Conservation (phyloP, 2,113 vertebrate genomes). For the Manacus vitellinus region DNA sequence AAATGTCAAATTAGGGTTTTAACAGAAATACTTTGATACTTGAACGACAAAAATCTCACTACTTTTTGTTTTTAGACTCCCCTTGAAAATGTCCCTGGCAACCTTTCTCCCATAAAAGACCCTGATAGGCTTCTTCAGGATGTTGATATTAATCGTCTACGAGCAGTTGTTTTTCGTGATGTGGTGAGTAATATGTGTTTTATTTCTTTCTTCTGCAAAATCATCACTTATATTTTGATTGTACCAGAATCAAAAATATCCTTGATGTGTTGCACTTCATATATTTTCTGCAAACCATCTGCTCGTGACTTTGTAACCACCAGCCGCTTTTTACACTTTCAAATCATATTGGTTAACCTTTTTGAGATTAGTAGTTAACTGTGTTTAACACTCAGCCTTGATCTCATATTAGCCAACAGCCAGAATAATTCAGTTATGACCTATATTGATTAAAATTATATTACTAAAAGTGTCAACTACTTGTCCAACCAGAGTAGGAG, state of each 20-base stretch:
- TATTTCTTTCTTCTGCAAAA: not conserved
- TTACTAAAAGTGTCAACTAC: not conserved
- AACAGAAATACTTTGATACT: not conserved
- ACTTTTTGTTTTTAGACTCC: conserved; percentile 76
- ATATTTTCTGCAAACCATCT: not conserved
- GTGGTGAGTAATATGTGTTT: conserved; percentile 82
- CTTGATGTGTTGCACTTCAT: not conserved
- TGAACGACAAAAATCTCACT: not conserved
- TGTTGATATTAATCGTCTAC: conserved; percentile 94
- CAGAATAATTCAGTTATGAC: not conserved
- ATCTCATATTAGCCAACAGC: not conserved
- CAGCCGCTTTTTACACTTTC: not conserved
- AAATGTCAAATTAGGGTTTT: not conserved
- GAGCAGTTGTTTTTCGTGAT: conserved; percentile 95
- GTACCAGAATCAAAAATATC: not conserved
- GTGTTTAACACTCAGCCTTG: not conserved
- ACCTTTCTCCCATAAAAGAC: conserved; percentile 92
- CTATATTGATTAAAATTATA: not conserved
- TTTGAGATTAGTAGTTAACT: not conserved
- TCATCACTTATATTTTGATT: not conserved
- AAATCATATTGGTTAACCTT: not conserved
- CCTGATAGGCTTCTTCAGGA: conserved; percentile 95
- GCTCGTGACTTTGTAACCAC: not conserved
- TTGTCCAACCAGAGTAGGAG: not conserved
- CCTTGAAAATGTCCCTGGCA: conserved; percentile 85